Percentiles rank a stretch among this genome's conserved stretches.
Evolutionary conservation across 2,888 invertebrate species (phyloP).

Genomic region (Nomada goodeniana): DNA sequence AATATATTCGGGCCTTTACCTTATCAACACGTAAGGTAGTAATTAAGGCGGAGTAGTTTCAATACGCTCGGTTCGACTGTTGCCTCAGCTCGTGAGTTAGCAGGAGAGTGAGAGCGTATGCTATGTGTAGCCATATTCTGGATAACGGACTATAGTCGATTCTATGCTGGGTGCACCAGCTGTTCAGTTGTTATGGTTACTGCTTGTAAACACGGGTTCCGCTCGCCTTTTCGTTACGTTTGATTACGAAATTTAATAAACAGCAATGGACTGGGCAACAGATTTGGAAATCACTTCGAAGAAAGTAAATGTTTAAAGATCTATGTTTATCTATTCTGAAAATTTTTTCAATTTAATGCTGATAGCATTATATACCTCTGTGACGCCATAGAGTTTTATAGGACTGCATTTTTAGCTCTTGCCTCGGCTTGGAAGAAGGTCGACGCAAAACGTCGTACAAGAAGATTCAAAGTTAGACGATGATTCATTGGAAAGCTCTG

Average conservation of each 20-base stretch:
- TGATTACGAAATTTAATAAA: neutral
- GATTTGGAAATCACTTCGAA: conserved; percentile 79
- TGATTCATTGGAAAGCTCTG: conserved; percentile 77
- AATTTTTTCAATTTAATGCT: neutral
- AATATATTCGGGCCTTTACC: no score
- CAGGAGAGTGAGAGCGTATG: no score
- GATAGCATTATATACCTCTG: neutral
- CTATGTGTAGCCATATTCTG: no score
- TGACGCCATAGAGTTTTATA: neutral
- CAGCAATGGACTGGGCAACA: conserved; percentile 75
- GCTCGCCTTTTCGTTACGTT: neutral
- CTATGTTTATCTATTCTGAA: no score
- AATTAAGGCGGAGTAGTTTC: no score
- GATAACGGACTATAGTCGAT: no score
- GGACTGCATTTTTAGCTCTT: conserved; percentile 72
- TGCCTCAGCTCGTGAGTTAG: no score
- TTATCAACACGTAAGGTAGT: no score
- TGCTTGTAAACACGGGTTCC: conserved; percentile 70
- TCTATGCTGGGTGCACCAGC: conserved; percentile 26
- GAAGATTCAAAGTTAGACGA: conserved; percentile 79
- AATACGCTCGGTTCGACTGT: no score
- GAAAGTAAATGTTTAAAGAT: conserved; percentile 70
- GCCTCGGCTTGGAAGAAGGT: conserved; percentile 81
- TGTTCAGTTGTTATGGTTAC: conserved; percentile 79
- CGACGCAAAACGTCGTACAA: conserved; percentile 73